Conservation (phyloP, 2,797 vertebrate species). For the Hyperoplus lanceolatus region DNA sequence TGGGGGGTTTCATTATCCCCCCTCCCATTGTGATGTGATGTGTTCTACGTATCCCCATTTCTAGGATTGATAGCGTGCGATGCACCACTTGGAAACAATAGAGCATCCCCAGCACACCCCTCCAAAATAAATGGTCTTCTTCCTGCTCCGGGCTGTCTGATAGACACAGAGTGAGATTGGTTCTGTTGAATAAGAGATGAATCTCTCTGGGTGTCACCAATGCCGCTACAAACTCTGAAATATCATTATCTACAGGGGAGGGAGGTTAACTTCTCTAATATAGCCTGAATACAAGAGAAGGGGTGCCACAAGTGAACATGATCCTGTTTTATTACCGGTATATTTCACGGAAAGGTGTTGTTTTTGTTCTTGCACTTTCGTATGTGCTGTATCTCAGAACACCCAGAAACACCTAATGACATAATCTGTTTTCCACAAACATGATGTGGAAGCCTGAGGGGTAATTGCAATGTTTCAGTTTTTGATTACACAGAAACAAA, state of each 20-base stretch:
- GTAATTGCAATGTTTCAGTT: conserved; percentile 57
- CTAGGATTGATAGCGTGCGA: conserved; percentile 74
- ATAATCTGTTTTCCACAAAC: conserved; percentile 60
- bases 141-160: conserved; percentile 73
- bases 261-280: conserved; percentile 84
- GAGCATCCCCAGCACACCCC: conserved; percentile 50
- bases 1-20: conserved; percentile 37
- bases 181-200: conserved; percentile 86
- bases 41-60: conserved; percentile 59
- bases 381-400: conserved; percentile 37
- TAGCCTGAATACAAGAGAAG: conserved; percentile 73
- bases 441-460: conserved; percentile 39
- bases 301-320: conserved; percentile 65
- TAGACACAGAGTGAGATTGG: conserved; percentile 82
- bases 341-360: conserved; percentile 50
- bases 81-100: conserved; percentile 69
- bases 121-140: conserved; percentile 72
- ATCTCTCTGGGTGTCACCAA: conserved; percentile 78
- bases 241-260: conserved; percentile 84
- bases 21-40: conserved; percentile 33
- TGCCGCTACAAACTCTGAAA: conserved; percentile 78
- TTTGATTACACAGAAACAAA: conserved; percentile 49
- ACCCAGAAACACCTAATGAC: conserved; percentile 58
- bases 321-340: conserved; percentile 68
- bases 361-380: neutral